phyloP scores from a whole-genome alignment of 2,888 invertebrate genomes.

The Sarcophaga carnaria region DNA sequence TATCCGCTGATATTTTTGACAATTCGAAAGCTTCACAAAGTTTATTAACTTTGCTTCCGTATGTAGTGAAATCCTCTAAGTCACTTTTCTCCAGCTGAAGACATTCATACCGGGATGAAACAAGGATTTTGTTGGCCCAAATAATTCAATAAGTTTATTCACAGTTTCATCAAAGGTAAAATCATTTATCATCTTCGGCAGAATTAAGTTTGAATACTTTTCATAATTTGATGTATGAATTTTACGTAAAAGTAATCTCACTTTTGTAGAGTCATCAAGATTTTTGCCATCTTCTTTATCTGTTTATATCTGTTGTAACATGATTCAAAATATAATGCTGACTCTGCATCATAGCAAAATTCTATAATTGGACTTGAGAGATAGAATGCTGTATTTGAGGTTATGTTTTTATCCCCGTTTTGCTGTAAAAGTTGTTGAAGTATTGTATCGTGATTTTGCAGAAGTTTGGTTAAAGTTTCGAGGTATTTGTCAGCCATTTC shows the following conservation, averaged over 20 bases:
- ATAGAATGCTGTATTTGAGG: conserved; percentile 29
- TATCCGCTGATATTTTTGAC: conserved; percentile 31
- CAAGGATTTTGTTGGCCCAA: not conserved
- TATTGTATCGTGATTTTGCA: not conserved
- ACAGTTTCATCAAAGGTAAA: not conserved
- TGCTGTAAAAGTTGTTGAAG: conserved; percentile 11
- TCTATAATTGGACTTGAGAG: not conserved
- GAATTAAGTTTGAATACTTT: conserved; percentile 17
- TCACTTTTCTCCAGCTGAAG: conserved; percentile 34
- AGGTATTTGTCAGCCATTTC: not conserved
- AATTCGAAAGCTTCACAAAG: conserved; percentile 2
- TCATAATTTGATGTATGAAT: conserved; percentile 20
- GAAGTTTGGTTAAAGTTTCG: not conserved
- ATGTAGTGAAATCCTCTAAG: conserved; percentile 39
- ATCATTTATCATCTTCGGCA: conserved; percentile 12
- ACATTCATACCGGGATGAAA: conserved; percentile 31
- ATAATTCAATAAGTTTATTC: not conserved
- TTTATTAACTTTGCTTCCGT: conserved; percentile 38
- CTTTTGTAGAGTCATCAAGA: not conserved
- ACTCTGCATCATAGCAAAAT: conserved; percentile 3
- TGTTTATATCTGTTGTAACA: not conserved
- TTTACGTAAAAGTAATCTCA: conserved; percentile 18
- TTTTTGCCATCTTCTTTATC: not conserved
- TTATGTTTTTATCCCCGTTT: no score
- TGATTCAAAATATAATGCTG: not conserved